Percentiles rank a stretch among this genome's conserved stretches.
Conservation (phyloP, 2,797 vertebrate species). For the Chromobotia macracanthus region DNA sequence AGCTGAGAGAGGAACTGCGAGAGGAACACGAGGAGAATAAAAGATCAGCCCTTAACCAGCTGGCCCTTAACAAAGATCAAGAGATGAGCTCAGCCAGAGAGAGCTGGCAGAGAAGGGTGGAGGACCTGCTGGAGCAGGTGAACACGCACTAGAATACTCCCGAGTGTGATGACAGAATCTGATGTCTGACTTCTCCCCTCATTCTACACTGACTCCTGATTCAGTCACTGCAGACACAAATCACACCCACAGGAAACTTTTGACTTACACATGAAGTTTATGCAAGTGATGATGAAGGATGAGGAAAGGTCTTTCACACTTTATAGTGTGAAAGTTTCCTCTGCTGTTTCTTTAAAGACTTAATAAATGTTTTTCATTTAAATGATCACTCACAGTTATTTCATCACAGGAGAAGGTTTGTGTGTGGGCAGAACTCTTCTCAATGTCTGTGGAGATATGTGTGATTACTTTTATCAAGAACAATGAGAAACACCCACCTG, state of each 20-base stretch:
- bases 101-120: constrained; percentile 96
- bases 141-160: neutral
- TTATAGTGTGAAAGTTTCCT: no score
- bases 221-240: constrained; percentile 15
- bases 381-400: neutral
- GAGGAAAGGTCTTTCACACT: no score
- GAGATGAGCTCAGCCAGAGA: constrained; percentile 89
- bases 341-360: neutral
- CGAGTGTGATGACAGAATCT: constrained; percentile 10
- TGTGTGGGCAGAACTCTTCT: neutral
- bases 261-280: neutral
- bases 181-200: constrained; percentile 27
- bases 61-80: constrained; percentile 91
- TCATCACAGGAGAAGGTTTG: neutral
- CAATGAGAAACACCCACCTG: neutral
- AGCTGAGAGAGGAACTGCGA: constrained; percentile 91
- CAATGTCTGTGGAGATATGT: neutral
- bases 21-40: constrained; percentile 93
- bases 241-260: neutral
- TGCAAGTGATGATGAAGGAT: neutral
- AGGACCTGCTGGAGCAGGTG: constrained; percentile 98
- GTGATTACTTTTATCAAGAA: neutral
- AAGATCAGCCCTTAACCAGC: constrained; percentile 84
- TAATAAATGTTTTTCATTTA: constrained; percentile 2
- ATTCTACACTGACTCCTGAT: constrained; percentile 1